phyloP scores from a whole-genome alignment of 1,140 invertebrate species.

The Adelges cooleyi region DNA sequence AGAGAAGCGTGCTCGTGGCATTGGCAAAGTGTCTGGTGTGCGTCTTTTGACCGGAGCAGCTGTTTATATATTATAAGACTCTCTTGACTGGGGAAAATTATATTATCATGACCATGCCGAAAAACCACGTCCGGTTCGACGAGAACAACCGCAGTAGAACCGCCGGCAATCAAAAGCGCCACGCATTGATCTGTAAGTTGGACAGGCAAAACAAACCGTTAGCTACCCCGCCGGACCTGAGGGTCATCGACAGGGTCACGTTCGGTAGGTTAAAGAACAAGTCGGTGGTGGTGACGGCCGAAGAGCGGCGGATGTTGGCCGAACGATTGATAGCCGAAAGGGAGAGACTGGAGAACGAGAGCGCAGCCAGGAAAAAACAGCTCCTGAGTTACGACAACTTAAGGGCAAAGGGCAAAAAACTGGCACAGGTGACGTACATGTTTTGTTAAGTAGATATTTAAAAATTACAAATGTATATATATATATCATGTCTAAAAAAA shows the following conservation, averaged over 20 bases:
- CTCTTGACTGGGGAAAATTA: too few species aligned
- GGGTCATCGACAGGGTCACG: neutral
- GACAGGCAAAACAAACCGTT: neutral
- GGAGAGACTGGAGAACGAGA: constrained; percentile 19
- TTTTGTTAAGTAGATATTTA: neutral
- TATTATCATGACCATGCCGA: too few species aligned
- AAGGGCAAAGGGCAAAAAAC: constrained; percentile 17
- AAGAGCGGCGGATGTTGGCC: neutral
- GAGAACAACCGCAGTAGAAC: neutral
- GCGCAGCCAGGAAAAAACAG: constrained; percentile 25
- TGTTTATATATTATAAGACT: too few species aligned
- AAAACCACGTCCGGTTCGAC: too few species aligned
- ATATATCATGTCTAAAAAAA: neutral
- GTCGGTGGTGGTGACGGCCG: neutral
- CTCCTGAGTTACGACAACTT: constrained; percentile 24
- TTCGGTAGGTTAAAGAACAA: neutral
- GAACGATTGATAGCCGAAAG: neutral
- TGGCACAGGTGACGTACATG: constrained; percentile 28
- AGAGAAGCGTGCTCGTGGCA: too few species aligned
- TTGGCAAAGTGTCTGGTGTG: too few species aligned
- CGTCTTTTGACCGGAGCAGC: too few species aligned
- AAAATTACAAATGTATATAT: neutral
- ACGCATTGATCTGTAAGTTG: neutral
- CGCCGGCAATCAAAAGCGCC: neutral
- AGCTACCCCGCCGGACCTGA: neutral